Conservation (phyloP, 2,888 invertebrate species). For the Ophonus ardosiacus region DNA sequence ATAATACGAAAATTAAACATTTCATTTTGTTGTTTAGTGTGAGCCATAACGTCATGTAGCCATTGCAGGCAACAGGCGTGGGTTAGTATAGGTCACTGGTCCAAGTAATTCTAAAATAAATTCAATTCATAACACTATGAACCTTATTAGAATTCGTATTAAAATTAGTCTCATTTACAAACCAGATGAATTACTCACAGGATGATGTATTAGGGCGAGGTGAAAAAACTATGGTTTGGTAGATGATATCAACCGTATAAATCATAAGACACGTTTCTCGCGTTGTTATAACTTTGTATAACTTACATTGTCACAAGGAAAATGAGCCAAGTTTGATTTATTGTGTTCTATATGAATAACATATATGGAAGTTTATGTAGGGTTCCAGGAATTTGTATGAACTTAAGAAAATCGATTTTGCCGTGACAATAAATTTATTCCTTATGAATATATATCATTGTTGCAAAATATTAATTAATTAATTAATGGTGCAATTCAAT, state of each 20-base stretch:
- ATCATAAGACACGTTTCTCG: background rate
- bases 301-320: background rate
- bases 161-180: constrained; percentile 5
- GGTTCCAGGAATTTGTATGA: background rate
- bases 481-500: too few species aligned
- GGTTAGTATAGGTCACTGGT: constrained; percentile 32
- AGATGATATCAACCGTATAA: background rate
- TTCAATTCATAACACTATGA: constrained; percentile 18
- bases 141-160: background rate
- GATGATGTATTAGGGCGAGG: background rate
- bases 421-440: background rate
- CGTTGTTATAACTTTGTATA: background rate
- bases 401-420: background rate
- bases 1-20: constrained; percentile 5
- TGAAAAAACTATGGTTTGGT: background rate
- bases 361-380: background rate
- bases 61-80: background rate
- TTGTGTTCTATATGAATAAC: background rate
- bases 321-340: background rate
- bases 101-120: constrained; percentile 6
- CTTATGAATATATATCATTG: background rate
- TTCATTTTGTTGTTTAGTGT: background rate
- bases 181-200: background rate
- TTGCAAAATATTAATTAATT: too few species aligned
- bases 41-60: background rate